Conservation (phyloP, 2,888 invertebrate genomes). For the Cabera pusaria region DNA sequence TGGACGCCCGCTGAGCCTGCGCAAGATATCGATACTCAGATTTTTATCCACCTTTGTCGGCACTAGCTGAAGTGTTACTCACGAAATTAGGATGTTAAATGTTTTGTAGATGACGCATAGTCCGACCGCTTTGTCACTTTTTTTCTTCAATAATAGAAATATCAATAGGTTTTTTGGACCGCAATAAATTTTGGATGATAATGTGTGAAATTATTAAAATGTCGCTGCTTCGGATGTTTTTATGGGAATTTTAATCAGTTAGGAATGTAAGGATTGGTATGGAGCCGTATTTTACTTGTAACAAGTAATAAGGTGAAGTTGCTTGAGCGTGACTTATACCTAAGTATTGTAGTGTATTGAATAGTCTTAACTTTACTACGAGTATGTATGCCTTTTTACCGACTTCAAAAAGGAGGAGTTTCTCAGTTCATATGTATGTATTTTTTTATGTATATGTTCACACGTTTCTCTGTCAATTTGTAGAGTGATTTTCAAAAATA, state of each 20-base stretch:
- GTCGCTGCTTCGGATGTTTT: slow-evolving; percentile 25
- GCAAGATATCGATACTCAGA: slow-evolving; percentile 65
- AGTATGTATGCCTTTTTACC: too few species aligned
- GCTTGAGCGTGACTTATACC: too few species aligned
- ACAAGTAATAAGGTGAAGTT: too few species aligned
- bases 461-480: too few species aligned
- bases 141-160: slow-evolving; percentile 64
- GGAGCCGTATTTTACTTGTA: too few species aligned
- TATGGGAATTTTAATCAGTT: slow-evolving; percentile 23
- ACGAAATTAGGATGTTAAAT: slow-evolving; percentile 79
- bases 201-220: slow-evolving; percentile 52
- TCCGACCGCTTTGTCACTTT: slow-evolving; percentile 56
- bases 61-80: slow-evolving; percentile 77
- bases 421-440: too few species aligned
- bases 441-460: too few species aligned
- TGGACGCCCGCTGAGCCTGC: slow-evolving; percentile 71
- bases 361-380: too few species aligned
- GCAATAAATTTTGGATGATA: slow-evolving; percentile 53
- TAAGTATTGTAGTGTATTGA: too few species aligned
- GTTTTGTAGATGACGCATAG: slow-evolving; percentile 78
- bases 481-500: too few species aligned
- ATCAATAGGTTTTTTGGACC: slow-evolving; percentile 59
- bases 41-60: slow-evolving; percentile 80
- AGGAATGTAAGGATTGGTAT: slow-evolving; percentile 15
- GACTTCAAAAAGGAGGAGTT: too few species aligned